Evolutionary conservation across 2,888 invertebrate species (phyloP).

Genomic region (Ectemnius lituratus): DNA sequence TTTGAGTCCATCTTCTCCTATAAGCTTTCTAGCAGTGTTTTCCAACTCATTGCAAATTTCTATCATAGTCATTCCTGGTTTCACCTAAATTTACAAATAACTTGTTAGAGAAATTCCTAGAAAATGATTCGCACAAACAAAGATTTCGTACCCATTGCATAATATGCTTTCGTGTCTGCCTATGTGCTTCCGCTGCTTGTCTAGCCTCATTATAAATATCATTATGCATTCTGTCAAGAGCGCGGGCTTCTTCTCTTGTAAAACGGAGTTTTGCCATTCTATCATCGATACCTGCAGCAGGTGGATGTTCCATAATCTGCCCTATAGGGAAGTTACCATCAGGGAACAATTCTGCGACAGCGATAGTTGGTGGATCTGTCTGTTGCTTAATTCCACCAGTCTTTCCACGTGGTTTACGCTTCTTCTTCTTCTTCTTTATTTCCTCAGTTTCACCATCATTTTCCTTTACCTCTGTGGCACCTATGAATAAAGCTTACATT

Average conservation of each 20-base stretch:
- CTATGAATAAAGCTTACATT: not conserved
- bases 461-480: constrained; percentile 68
- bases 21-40: constrained; percentile 92
- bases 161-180: constrained; percentile 95
- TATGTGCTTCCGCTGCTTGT: constrained; percentile 97
- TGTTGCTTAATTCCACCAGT: constrained; percentile 80
- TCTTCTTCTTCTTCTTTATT: constrained; percentile 84
- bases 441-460: constrained; percentile 79
- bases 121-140: not conserved
- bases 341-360: constrained; percentile 91
- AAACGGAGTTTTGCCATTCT: constrained; percentile 92
- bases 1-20: constrained; percentile 96
- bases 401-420: constrained; percentile 78
- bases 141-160: constrained; percentile 84
- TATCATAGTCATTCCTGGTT: constrained; percentile 99
- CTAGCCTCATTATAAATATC: constrained; percentile 97
- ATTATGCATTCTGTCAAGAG: constrained; percentile 92
- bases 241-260: constrained; percentile 91
- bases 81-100: constrained; percentile 79
- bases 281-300: constrained; percentile 85
- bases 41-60: constrained; percentile 98
- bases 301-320: constrained; percentile 91
- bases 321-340: constrained; percentile 93
- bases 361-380: constrained; percentile 91
- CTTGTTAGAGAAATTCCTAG: not conserved